A percentile compares a stretch with the other conserved stretches of the same genome.
phyloP scores from a whole-genome alignment of 2,888 invertebrate genomes.

The Craniophora ligustri region DNA sequence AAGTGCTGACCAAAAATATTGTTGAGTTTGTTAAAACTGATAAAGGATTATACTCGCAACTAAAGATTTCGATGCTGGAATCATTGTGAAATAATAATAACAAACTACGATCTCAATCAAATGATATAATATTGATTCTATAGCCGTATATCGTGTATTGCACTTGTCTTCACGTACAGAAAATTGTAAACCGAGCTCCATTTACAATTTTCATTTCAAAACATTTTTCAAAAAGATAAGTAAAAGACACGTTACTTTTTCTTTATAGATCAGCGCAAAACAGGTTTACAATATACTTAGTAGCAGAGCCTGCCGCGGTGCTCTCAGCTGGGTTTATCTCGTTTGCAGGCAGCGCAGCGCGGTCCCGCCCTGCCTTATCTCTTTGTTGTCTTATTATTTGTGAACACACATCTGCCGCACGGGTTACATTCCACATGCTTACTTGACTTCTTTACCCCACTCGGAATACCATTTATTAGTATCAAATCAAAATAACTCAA shows the following conservation, averaged over 20 bases:
- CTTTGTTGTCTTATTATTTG: slow-evolving; percentile 44
- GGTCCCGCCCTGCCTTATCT: slow-evolving; percentile 28
- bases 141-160: too few species aligned
- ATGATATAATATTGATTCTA: too few species aligned
- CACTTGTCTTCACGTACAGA: not conserved
- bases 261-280: slow-evolving; percentile 13
- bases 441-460: not conserved
- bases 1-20: too few species aligned
- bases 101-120: too few species aligned
- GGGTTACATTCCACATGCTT: slow-evolving; percentile 5
- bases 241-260: not conserved
- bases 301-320: not conserved
- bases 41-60: too few species aligned
- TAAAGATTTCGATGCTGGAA: too few species aligned
- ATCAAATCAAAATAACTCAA: not conserved
- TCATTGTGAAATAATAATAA: too few species aligned
- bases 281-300: slow-evolving; percentile 3
- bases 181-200: too few species aligned
- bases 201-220: too few species aligned
- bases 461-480: too few species aligned
- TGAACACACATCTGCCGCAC: slow-evolving; percentile 19
- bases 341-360: slow-evolving; percentile 7
- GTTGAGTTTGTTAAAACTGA: too few species aligned
- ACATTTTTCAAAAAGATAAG: not conserved
- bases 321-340: slow-evolving; percentile 31